Evolutionary conservation across 2,113 vertebrate species (phyloP).

Genomic region (Cebidichthys violaceus): DNA sequence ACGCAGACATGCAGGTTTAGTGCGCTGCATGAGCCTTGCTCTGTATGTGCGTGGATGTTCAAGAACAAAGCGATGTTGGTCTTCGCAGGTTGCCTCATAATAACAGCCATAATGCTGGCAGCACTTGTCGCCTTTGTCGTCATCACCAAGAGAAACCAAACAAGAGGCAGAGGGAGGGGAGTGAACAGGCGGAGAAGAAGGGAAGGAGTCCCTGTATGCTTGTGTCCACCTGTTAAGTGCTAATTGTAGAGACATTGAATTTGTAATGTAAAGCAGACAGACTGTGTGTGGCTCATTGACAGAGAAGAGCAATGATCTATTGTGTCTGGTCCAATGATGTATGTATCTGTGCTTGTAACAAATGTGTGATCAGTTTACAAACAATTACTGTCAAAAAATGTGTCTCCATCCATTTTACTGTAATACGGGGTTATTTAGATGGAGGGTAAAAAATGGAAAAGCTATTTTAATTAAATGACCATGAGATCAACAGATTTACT

Average conservation of each 20-base stretch:
- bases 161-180: slow-evolving; percentile 24
- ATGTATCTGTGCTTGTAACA: slow-evolving; percentile 6
- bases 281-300: neutral
- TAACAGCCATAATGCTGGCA: slow-evolving; percentile 82
- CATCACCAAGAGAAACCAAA: slow-evolving; percentile 80
- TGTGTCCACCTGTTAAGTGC: slow-evolving; percentile 32
- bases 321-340: neutral
- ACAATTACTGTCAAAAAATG: slow-evolving; percentile 5
- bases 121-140: slow-evolving; percentile 80
- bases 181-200: slow-evolving; percentile 45
- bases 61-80: slow-evolving; percentile 89
- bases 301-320: neutral
- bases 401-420: slow-evolving; percentile 6
- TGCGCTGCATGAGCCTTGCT: slow-evolving; percentile 69
- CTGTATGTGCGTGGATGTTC: slow-evolving; percentile 81
- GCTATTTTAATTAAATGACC: neutral
- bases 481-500: neutral
- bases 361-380: slow-evolving; percentile 41
- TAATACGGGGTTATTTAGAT: neutral
- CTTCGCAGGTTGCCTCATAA: slow-evolving; percentile 87
- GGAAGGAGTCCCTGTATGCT: slow-evolving; percentile 21
- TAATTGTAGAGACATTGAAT: slow-evolving; percentile 23
- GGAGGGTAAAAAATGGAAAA: neutral
- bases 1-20: slow-evolving; percentile 61
- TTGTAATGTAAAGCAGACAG: slow-evolving; percentile 13